Conservation (phyloP, 2,113 vertebrate genomes). For the Panthera uncia region DNA sequence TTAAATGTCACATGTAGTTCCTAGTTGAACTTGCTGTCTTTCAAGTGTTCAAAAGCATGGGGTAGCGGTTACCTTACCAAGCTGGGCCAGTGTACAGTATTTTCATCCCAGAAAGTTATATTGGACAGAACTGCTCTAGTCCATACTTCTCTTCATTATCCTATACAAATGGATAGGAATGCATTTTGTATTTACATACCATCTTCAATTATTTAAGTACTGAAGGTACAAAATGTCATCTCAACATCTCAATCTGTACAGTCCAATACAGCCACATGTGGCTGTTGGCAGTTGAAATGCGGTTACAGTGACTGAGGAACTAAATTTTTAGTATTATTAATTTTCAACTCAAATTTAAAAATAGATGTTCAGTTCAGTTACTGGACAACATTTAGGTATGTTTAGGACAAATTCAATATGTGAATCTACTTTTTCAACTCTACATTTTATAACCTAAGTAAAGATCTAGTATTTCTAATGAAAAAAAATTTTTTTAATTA, state of each 20-base stretch:
- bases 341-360: constrained; percentile 39
- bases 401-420: neutral
- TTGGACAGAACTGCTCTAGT: neutral
- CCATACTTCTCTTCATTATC: neutral
- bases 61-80: neutral
- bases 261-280: neutral
- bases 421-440: neutral
- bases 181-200: neutral
- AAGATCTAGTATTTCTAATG: neutral
- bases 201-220: neutral
- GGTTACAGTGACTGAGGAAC: neutral
- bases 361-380: neutral
- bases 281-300: neutral
- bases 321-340: neutral
- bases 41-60: neutral
- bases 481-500: neutral
- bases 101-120: neutral
- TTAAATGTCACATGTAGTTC: constrained; percentile 18
- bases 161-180: neutral
- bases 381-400: neutral
- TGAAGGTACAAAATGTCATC: neutral
- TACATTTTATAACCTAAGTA: neutral
- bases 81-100: neutral
- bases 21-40: neutral
- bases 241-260: neutral